A percentile compares a stretch with the other conserved stretches of the same genome.
Evolutionary conservation across 2,888 invertebrate species (phyloP).

Genomic region (Zeuzera pyrina): DNA sequence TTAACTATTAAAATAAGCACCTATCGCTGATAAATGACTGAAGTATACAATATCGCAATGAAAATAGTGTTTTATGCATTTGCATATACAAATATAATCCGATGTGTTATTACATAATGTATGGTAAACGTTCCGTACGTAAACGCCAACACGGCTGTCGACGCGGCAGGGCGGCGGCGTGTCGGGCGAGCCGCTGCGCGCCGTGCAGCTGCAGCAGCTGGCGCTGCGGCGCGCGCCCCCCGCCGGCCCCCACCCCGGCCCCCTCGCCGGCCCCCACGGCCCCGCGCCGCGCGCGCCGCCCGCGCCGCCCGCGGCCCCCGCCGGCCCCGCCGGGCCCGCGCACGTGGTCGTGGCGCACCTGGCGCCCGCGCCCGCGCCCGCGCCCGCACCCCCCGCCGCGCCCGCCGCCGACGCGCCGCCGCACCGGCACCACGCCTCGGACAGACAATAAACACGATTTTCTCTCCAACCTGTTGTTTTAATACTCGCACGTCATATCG

Average conservation of each 20-base stretch:
- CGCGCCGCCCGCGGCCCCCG: constrained; percentile 9
- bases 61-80: too few relatives aligned
- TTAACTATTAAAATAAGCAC: too few relatives aligned
- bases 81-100: background rate
- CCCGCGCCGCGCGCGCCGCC: constrained; percentile 11
- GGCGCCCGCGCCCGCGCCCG: constrained; percentile 25
- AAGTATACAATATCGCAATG: too few relatives aligned
- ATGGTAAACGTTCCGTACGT: constrained; percentile 32
- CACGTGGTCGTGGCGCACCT: constrained; percentile 48
- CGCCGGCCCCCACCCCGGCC: constrained; percentile 4
- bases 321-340: constrained; percentile 38
- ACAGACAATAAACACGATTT: too few relatives aligned
- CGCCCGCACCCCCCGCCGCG: constrained; percentile 12
- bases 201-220: constrained; percentile 37
- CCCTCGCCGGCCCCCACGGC: background rate
- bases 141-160: constrained; percentile 68
- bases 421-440: background rate
- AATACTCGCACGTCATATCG: too few relatives aligned
- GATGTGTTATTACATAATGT: background rate
- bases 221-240: constrained; percentile 30
- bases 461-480: too few relatives aligned
- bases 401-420: background rate
- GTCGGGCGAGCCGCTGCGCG: constrained; percentile 18
- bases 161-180: constrained; percentile 59
- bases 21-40: too few relatives aligned